These are phyloP conservation scores for Apotomis turbidana DNA, from an alignment of 2,888 invertebrate species.

Conservation along the genomic window DNA sequence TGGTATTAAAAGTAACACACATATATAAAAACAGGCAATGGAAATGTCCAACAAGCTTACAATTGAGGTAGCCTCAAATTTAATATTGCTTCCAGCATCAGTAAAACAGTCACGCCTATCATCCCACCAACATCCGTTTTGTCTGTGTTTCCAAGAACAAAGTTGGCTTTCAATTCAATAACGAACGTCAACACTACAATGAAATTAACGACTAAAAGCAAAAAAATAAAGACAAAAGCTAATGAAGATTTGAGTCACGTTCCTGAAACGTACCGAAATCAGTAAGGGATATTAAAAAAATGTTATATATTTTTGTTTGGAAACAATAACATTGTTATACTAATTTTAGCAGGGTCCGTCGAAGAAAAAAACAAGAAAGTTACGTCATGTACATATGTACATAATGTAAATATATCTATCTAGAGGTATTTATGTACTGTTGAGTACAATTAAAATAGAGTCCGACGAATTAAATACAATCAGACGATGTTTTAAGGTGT, in stretches of 20 bases:
- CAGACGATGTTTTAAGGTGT: too few relatives aligned
- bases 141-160: slow-evolving; percentile 12
- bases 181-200: slow-evolving; percentile 19
- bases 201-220: slow-evolving; percentile 31
- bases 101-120: slow-evolving; percentile 21
- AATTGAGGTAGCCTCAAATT: background rate
- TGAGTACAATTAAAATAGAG: too few relatives aligned
- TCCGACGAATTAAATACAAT: too few relatives aligned
- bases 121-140: background rate
- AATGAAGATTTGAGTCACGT: slow-evolving; percentile 30
- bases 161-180: slow-evolving; percentile 31
- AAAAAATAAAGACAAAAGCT: slow-evolving; percentile 28
- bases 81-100: background rate
- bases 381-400: too few relatives aligned
- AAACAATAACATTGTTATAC: slow-evolving; percentile 3
- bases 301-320: slow-evolving; percentile 9
- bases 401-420: too few relatives aligned
- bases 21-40: too few relatives aligned
- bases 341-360: too few relatives aligned
- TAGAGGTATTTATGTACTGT: too few relatives aligned
- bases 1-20: too few relatives aligned
- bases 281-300: slow-evolving; percentile 21
- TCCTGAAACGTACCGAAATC: slow-evolving; percentile 15
- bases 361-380: background rate
- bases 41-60: too few relatives aligned